phyloP scores from a whole-genome alignment of 2,113 vertebrate species.

The Saguinus imperator region DNA sequence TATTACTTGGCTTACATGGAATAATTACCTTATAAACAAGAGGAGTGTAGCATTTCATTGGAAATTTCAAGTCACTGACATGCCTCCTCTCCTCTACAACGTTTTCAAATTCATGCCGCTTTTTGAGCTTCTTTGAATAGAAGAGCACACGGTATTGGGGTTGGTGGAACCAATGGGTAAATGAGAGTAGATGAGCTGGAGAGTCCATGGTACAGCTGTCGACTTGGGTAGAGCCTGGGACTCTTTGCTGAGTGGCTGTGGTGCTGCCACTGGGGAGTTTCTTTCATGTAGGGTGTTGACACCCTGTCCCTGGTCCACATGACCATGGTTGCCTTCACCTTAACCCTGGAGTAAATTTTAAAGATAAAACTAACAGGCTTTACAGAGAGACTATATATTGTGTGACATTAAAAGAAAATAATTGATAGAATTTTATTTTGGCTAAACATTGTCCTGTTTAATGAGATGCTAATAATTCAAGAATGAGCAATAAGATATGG shows the following conservation, averaged over 20 bases:
- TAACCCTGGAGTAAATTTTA: background rate
- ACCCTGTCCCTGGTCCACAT: background rate
- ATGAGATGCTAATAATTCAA: background rate
- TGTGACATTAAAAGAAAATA: background rate
- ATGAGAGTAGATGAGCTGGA: background rate
- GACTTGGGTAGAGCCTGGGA: background rate
- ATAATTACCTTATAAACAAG: constrained; percentile 90
- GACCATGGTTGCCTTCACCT: background rate
- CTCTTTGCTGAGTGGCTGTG: background rate
- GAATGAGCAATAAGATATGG: background rate
- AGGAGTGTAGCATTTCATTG: constrained; percentile 92
- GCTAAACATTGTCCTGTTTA: background rate
- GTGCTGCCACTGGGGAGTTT: too few relatives aligned
- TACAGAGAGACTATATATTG: background rate
- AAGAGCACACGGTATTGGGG: background rate
- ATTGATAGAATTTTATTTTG: background rate
- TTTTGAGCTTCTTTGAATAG: constrained; percentile 89
- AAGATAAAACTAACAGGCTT: background rate
- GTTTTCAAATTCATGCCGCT: constrained; percentile 96
- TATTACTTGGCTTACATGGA: constrained; percentile 87
- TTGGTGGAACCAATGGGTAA: background rate
- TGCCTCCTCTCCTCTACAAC: constrained; percentile 92
- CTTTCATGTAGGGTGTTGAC: too few relatives aligned
- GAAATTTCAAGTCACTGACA: constrained; percentile 95
- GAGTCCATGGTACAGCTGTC: background rate